Percentiles rank a stretch among this genome's conserved stretches.
Conservation (phyloP, 2,888 invertebrate species). For the Cryptocephalus primarius region DNA sequence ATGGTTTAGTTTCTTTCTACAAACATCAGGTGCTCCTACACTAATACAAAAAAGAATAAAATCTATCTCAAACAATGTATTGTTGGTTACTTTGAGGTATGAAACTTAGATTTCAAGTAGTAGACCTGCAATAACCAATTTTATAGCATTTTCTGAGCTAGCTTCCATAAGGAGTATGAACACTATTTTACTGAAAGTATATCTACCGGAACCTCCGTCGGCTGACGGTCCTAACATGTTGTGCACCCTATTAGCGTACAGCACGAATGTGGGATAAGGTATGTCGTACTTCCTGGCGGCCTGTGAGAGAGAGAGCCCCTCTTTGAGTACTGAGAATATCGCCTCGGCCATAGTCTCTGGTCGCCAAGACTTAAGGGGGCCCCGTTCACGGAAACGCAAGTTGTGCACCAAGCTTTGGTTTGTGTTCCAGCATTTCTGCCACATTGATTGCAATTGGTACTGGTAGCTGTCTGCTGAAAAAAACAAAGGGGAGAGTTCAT, state of each 20-base stretch:
- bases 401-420: conserved; percentile 86
- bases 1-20: no score
- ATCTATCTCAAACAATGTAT: no score
- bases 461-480: conserved; percentile 85
- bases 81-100: no score
- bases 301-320: conserved; percentile 79
- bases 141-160: no score
- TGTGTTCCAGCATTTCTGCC: conserved; percentile 94
- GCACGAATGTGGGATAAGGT: conserved; percentile 87
- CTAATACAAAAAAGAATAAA: no score
- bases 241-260: conserved; percentile 86
- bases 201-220: conserved; percentile 75
- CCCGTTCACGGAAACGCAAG: conserved; percentile 81
- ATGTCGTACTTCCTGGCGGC: conserved; percentile 91
- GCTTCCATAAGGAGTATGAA: no score
- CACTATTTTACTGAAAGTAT: no score
- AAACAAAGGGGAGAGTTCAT: conserved; percentile 14
- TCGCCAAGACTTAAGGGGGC: conserved; percentile 86
- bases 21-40: no score
- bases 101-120: no score
- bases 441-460: conserved; percentile 88
- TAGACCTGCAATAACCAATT: no score
- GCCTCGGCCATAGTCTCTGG: conserved; percentile 94
- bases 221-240: conserved; percentile 90
- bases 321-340: conserved; percentile 84